A percentile compares a stretch with the other conserved stretches of the same genome.
phyloP scores from a whole-genome alignment of 2,888 invertebrate genomes.

The Fragum sueziense region DNA sequence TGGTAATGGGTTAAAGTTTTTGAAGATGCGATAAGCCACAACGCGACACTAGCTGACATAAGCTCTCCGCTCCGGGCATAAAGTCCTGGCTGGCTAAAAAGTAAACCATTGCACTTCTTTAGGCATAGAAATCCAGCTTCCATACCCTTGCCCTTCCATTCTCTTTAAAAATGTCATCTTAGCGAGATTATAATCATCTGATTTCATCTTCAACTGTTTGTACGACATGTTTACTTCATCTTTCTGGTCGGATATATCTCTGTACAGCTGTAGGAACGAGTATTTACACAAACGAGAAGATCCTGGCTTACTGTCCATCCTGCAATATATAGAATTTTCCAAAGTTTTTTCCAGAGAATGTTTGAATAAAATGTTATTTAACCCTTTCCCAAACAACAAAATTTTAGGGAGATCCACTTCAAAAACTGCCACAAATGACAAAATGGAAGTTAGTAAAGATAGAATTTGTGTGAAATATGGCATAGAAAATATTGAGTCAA shows the following conservation, averaged over 20 bases:
- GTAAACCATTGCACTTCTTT: conserved; percentile 78
- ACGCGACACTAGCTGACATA: too few species aligned
- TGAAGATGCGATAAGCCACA: too few species aligned
- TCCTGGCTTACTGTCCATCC: conserved; percentile 18
- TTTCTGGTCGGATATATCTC: conserved; percentile 1
- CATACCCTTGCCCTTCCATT: conserved; percentile 71
- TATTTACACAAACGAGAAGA: conserved; percentile 47
- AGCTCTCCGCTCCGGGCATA: too few species aligned
- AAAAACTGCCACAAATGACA: too few species aligned
- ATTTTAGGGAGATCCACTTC: too few species aligned
- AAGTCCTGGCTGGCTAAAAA: too few species aligned
- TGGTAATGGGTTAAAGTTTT: too few species aligned
- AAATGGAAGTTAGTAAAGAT: too few species aligned
- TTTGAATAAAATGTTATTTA: background rate
- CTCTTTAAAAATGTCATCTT: conserved; percentile 72
- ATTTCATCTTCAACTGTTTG: conserved; percentile 54
- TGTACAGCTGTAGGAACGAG: conserved; percentile 26
- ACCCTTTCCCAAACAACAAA: too few species aligned
- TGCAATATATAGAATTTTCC: conserved; percentile 18
- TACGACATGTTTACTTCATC: conserved; percentile 24
- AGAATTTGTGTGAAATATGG: too few species aligned
- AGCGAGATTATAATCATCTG: conserved; percentile 62
- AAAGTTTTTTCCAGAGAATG: background rate
- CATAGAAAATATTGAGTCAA: too few species aligned
- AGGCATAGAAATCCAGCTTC: conserved; percentile 80